Evolutionary conservation across 2,113 vertebrate genomes (phyloP).

Genomic region (Aramus guarauna): DNA sequence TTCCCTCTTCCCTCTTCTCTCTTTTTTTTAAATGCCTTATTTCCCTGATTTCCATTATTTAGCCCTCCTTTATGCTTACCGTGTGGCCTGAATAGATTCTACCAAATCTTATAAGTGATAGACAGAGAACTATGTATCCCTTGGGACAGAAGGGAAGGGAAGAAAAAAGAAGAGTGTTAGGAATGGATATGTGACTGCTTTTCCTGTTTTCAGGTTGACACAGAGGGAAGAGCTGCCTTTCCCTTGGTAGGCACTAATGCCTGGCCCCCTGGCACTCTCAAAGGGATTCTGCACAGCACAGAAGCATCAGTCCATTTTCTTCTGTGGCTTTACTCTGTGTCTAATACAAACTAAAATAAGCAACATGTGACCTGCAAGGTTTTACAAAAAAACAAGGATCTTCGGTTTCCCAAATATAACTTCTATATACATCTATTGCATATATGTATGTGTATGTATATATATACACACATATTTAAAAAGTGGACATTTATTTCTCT

Average conservation of each 20-base stretch:
- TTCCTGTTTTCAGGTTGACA: background rate
- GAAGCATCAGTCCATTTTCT: background rate
- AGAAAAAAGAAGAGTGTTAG: background rate
- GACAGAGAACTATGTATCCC: background rate
- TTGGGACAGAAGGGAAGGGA: background rate
- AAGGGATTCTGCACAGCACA: background rate
- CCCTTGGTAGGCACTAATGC: background rate
- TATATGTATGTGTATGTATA: accelerated
- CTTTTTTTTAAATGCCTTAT: background rate
- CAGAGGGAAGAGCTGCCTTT: background rate
- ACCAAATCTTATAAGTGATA: background rate
- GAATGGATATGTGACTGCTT: background rate
- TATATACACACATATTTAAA: accelerated
- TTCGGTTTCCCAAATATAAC: background rate
- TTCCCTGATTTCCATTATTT: background rate
- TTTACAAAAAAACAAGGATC: background rate
- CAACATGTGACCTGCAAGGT: background rate
- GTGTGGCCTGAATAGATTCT: background rate
- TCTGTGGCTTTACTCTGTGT: background rate
- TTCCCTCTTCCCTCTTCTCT: background rate
- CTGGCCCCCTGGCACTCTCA: background rate
- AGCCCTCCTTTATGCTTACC: accelerated
- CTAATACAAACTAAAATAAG: background rate
- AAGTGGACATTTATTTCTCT: background rate
- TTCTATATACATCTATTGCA: background rate